phyloP scores from a whole-genome alignment of 1,140 invertebrate species.

The Dinoponera quadriceps region DNA sequence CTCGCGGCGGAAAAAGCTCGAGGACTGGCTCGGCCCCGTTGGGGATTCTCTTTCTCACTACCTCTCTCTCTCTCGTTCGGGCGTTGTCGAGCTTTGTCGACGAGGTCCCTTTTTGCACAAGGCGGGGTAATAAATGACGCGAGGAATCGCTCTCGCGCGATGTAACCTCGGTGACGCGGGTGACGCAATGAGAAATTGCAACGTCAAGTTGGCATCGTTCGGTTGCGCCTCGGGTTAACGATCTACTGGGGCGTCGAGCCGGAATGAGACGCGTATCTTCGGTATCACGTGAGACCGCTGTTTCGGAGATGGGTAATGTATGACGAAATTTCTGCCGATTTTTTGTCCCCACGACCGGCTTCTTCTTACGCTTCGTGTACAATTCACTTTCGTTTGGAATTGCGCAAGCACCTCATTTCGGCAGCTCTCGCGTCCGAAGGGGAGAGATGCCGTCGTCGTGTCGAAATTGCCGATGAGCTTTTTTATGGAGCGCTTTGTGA shows the following conservation, averaged over 20 bases:
- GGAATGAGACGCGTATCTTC: conserved; percentile 11
- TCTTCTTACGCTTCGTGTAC: not conserved
- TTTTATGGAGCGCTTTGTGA: too few relatives aligned
- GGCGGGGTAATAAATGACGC: conserved; percentile 51
- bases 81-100: conserved; percentile 42
- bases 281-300: not conserved
- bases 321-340: conserved; percentile 20
- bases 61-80: not conserved
- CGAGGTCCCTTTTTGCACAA: conserved; percentile 30
- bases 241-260: conserved; percentile 6
- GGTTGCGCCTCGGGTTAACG: conserved; percentile 50
- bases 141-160: conserved; percentile 11
- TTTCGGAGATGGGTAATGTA: not conserved
- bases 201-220: conserved; percentile 53
- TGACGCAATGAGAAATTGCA: conserved; percentile 59
- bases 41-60: not conserved
- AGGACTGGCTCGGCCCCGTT: not conserved
- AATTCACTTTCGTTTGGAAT: conserved; percentile 1
- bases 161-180: conserved; percentile 51
- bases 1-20: conserved; percentile 33
- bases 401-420: conserved; percentile 1
- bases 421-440: not conserved
- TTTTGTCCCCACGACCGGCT: not conserved
- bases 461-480: too few relatives aligned
- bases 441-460: not conserved